These are phyloP conservation scores for Microplitis mediator DNA, from an alignment of 1,140 invertebrate genomes.

Conservation along the genomic window DNA sequence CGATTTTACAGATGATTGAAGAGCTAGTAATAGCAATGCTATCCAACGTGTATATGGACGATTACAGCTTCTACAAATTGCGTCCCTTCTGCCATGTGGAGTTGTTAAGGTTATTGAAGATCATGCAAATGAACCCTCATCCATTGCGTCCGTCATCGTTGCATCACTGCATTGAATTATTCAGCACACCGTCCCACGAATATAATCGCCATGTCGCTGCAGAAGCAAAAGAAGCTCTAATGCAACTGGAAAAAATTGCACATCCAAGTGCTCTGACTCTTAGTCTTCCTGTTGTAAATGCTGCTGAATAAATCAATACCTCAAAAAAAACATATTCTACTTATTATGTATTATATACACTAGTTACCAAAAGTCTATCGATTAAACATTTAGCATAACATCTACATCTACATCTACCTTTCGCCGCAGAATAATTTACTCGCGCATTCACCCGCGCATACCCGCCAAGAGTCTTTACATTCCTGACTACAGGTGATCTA, in stretches of 20 bases:
- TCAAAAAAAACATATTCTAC: no score
- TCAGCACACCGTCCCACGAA: conserved; percentile 46
- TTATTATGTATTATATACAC: no score
- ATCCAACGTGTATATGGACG: conserved; percentile 41
- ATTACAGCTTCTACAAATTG: conserved; percentile 41
- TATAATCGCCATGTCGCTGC: conserved; percentile 34
- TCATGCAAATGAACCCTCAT: conserved; percentile 45
- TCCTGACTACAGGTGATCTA: no score
- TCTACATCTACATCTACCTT: no score
- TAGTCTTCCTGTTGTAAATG: conserved; percentile 19
- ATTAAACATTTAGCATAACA: no score
- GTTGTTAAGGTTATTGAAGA: conserved; percentile 41
- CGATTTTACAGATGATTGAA: conserved; percentile 42
- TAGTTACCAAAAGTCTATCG: no score
- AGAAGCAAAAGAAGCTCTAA: conserved; percentile 40
- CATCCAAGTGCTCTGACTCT: conserved; percentile 48
- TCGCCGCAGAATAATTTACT: no score
- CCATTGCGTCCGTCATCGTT: conserved; percentile 36
- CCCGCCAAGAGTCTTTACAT: no score
- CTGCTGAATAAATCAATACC: no score
- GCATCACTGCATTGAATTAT: conserved; percentile 45
- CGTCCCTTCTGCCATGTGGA: conserved; percentile 43
- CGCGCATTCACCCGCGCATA: no score
- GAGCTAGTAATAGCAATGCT: conserved; percentile 37
- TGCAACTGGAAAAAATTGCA: conserved; percentile 47